phyloP scores from a whole-genome alignment of 2,888 invertebrate species.

The Trachelus iudaicus region DNA sequence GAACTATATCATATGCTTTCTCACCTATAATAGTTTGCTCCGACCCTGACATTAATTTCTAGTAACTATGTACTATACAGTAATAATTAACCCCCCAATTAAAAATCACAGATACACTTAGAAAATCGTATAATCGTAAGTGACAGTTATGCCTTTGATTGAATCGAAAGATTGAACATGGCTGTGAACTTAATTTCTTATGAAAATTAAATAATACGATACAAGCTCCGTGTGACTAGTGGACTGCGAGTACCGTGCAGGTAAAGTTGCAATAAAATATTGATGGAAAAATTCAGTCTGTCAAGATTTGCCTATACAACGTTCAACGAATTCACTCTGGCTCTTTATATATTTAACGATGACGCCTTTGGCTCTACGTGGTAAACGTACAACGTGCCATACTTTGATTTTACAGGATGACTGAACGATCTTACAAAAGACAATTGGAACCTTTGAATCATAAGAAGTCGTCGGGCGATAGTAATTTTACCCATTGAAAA shows the following conservation, averaged over 20 bases:
- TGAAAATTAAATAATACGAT: background rate
- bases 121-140: background rate
- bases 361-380: background rate
- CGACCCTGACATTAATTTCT: background rate
- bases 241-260: background rate
- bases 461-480: background rate
- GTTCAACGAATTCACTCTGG: background rate
- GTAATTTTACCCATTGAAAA: background rate
- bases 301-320: background rate
- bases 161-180: background rate
- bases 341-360: background rate
- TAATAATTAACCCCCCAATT: background rate
- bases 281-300: constrained; percentile 12
- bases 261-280: background rate
- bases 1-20: constrained; percentile 8
- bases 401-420: background rate
- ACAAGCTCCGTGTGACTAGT: too few relatives aligned
- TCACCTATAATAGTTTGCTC: background rate
- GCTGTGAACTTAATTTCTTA: background rate
- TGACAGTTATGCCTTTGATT: background rate
- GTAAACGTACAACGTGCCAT: background rate
- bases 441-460: background rate
- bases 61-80: background rate
- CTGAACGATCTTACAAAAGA: background rate
- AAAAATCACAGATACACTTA: background rate